Base-by-base conservation (phyloP, 2,888 invertebrate genomes). In the Andrena bucephala region DNA sequence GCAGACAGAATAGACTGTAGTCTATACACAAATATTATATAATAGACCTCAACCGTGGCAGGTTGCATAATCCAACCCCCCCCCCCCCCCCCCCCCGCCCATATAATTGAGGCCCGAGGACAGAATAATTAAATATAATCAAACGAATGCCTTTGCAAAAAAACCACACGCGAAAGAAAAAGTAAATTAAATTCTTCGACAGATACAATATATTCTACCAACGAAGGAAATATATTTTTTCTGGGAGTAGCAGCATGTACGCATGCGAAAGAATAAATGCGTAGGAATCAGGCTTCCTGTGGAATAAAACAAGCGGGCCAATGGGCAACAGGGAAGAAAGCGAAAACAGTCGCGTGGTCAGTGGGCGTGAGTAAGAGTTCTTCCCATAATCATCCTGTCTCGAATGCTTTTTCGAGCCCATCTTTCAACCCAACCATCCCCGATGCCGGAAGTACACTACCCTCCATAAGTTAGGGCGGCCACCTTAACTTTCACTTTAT, bases 361-460 rank as follows among this genome's bases (percentile, higher is more conserved):
- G 13, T 13, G 59, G 42, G 13, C 59, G 42, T 4, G 13, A 59
- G n/a, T 42, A 36, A 16, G 36, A 57, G 42, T 42, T 59, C 42
- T 20, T 57, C 68, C 68, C 69, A 42, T 42, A 42, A 70, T 59
- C 59, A 69, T 70, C 27, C 20, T 59, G 36, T 10, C 69, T 7
- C 1, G 57, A 59, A 70, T 59, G 59, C 42, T 70, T 70, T 70
- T 42, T 10, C 59, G 13, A 29, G 27, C 42, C 29, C 69, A 70
- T 70, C 27, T 42, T 59, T 70, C 59, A 70, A 59, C 29, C 59
- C 29, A n/a, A 10, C 59, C 69, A 70, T 70, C 27, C 59, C 42
- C 5, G 27, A 70, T 70, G 59, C 69, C 69, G 69, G 59, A 70
- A 59, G 42, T 59, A 59, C n/a, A 20, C n/a, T 33, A 7, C 59